phyloP scores from a whole-genome alignment of 92 coral and sea anemone genomes.

The Bergia puertoricense region DNA sequence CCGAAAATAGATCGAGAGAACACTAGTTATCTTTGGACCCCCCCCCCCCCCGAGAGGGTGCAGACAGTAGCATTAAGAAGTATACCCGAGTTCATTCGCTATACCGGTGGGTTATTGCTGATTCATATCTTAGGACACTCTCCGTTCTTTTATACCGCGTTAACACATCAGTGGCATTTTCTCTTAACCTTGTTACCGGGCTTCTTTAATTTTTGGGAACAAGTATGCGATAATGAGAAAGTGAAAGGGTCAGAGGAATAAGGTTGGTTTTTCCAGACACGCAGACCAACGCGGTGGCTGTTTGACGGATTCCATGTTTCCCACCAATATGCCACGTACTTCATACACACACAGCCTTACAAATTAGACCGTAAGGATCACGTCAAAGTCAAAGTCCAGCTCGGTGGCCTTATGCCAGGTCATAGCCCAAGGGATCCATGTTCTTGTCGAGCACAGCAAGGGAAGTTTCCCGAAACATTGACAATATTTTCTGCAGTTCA shows the following conservation, averaged over 20 bases:
- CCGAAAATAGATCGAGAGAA: not conserved
- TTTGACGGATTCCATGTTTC: not conserved
- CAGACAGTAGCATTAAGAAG: not conserved
- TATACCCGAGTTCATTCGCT: not conserved
- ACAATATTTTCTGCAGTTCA: constrained; percentile 83
- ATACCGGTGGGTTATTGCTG: not conserved
- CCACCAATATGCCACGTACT: not conserved
- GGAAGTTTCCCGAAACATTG: constrained; percentile 78
- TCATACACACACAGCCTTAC: not conserved
- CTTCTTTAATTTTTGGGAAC: too few relatives aligned
- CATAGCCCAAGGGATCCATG: constrained; percentile 94
- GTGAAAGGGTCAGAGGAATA: too few relatives aligned
- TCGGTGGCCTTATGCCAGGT: constrained; percentile 27
- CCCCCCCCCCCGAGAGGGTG: not conserved
- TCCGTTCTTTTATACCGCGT: too few relatives aligned
- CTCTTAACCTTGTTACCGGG: too few relatives aligned
- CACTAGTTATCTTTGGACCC: not conserved
- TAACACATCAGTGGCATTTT: too few relatives aligned
- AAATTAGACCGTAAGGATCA: not conserved
- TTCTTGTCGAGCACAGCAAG: constrained; percentile 62
- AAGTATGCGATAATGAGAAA: too few relatives aligned
- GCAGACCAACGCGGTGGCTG: not conserved
- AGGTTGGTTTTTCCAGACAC: not conserved
- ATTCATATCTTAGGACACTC: too few relatives aligned
- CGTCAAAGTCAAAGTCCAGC: not conserved